Percentiles rank a stretch among this genome's conserved stretches.
Evolutionary conservation across 30 jellyfish, hydroid and myxozoan genomes (phyloP).

Genomic region (Nemopilema nomurai): DNA sequence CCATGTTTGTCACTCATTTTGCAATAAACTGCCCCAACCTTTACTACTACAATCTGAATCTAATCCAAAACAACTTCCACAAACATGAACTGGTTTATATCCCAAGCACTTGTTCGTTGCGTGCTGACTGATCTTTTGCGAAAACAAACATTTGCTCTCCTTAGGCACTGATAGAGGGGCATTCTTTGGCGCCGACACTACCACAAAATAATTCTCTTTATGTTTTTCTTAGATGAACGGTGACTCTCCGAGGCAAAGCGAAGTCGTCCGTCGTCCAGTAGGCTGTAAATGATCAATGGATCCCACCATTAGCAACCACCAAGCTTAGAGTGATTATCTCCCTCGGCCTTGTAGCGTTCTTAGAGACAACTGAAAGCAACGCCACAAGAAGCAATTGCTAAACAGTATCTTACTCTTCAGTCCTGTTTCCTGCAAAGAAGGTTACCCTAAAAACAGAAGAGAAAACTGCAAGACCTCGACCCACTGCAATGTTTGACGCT

Average conservation of each 20-base stretch:
- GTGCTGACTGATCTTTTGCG: background rate
- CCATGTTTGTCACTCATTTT: background rate
- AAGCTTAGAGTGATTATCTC: constrained; percentile 25
- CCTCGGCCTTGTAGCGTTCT: constrained; percentile 54
- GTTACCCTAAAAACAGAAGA: background rate
- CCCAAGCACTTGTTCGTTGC: background rate
- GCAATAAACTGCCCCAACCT: no score
- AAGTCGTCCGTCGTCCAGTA: background rate
- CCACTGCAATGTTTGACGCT: background rate
- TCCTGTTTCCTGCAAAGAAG: background rate
- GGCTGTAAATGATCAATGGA: constrained; percentile 1
- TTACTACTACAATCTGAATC: background rate
- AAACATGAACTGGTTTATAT: background rate
- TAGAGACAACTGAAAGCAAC: constrained; percentile 10
- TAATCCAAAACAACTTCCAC: background rate
- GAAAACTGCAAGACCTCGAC: background rate
- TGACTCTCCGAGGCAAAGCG: background rate
- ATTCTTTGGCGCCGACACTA: background rate
- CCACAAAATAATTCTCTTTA: background rate
- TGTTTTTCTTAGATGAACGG: background rate
- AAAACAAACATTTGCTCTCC: background rate
- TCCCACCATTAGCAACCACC: background rate
- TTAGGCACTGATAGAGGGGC: background rate
- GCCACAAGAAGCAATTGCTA: background rate
- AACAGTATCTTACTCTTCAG: background rate